A percentile compares a stretch with the other conserved stretches of the same genome.
Evolutionary conservation across 2,888 invertebrate species (phyloP).

Genomic region (Priocnemis perturbator): DNA sequence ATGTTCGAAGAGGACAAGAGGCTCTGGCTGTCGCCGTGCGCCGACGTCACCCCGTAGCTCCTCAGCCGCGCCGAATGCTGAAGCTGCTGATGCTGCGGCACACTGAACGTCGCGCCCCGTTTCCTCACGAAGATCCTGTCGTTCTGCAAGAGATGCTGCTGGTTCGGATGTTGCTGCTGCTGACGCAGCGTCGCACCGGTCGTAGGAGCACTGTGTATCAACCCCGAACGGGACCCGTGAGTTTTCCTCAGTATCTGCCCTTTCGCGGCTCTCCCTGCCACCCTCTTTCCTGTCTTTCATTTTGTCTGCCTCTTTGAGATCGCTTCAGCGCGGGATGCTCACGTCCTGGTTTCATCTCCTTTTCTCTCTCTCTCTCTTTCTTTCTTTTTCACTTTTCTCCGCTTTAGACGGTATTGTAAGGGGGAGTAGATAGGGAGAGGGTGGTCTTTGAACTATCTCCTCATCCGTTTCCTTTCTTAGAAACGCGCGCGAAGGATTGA

Average conservation of each 20-base stretch:
- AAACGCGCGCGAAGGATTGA: too few relatives aligned
- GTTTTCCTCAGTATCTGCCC: conserved; percentile 37
- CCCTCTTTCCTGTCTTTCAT: conserved; percentile 21
- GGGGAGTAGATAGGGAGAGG: too few relatives aligned
- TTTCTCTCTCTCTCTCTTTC: neutral
- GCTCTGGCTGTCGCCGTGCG: conserved; percentile 71
- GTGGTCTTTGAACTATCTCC: too few relatives aligned
- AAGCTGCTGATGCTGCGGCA: conserved; percentile 59
- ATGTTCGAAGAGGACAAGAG: conserved; percentile 62
- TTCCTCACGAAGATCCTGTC: conserved; percentile 38
- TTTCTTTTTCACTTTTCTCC: neutral
- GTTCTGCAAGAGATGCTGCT: conserved; percentile 34
- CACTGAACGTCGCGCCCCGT: conserved; percentile 57
- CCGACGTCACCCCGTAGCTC: conserved; percentile 70
- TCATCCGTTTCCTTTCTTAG: too few relatives aligned
- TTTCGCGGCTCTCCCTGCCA: conserved; percentile 30
- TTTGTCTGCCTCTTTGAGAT: neutral
- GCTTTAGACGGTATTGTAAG: too few relatives aligned
- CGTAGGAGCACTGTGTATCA: conserved; percentile 67
- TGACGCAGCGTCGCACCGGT: neutral
- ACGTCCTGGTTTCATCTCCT: neutral
- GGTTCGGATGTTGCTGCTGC: too few relatives aligned
- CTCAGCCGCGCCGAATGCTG: conserved; percentile 47
- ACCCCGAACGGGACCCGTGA: conserved; percentile 57
- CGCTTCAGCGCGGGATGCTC: neutral